Base-by-base conservation (phyloP, 2,797 vertebrate species). In the Sebastolobus altivelis region DNA sequence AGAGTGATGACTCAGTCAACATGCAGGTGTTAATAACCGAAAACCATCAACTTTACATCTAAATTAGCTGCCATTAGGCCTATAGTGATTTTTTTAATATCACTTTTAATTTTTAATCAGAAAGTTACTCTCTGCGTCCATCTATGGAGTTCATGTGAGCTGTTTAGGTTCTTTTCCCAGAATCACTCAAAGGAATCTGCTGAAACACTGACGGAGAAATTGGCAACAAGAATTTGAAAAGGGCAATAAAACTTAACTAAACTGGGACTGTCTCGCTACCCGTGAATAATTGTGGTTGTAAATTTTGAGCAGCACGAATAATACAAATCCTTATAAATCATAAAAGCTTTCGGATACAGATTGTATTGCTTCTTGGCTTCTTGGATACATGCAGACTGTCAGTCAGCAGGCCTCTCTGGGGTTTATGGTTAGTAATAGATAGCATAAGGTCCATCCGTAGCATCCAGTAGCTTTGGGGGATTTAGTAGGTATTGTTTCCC, bases 271-370 rank as follows among this genome's bases (percentile, higher is more conserved):
- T 91, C 82, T 89, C 81, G 87, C 87, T 82, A 81, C 35, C 90
- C 88, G 79, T 95, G 95, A 95, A 94, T 83, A 94, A 95, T 93
- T 86, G 80, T 3, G 74, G 90, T 73, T 79, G 88, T 96, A 96
- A 95, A 96, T 96, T 95, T 92, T 90, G 78, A 90, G 83, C 82
- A 75, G 81, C 83, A 82, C 38, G 58, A 90, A 86, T 89, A 87
- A 92, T 93, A 95, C 93, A 95, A 95, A 94, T 94, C 92, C 83
- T 75, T 84, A 89, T 75, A 85, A 84, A 85, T 88, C 87, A 87
- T 95, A 89, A 94, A 95, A 92, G 83, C 80, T 95, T 96, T 95
- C 94, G 94, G 95, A 96, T 95, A 90, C 94, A 95, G 93, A 93
- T 94, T 86, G 85, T 92, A 87, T 94, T 91, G 86, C 89, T 89